Evolutionary conservation across 2,797 vertebrate species (phyloP).

Genomic region (Parauchenoglanis punctatus): DNA sequence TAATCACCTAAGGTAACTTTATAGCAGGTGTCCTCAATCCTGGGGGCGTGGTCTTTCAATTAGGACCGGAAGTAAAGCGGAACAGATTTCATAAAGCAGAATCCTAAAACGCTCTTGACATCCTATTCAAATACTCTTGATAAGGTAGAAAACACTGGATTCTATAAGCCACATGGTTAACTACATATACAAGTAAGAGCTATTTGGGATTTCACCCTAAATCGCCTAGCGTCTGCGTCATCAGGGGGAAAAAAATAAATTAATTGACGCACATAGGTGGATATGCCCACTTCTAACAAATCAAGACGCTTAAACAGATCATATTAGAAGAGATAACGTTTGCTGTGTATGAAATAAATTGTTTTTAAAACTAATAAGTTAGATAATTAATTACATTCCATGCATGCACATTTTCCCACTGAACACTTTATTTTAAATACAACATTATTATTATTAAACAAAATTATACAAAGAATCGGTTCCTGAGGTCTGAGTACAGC

Average conservation of each 20-base stretch:
- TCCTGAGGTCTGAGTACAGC: not conserved
- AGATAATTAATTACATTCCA: not conserved
- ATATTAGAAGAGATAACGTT: not conserved
- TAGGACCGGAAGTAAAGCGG: not conserved
- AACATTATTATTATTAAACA: no score
- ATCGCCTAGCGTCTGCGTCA: not conserved
- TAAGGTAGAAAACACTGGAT: not conserved
- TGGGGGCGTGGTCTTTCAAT: constrained; percentile 23
- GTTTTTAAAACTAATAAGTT: not conserved
- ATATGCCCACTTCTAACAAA: not conserved
- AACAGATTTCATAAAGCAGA: not conserved
- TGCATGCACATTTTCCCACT: not conserved
- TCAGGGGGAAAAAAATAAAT: not conserved
- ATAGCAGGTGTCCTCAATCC: not conserved
- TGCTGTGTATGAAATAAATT: not conserved
- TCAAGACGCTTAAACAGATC: not conserved
- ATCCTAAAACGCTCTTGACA: not conserved
- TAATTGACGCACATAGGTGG: not conserved
- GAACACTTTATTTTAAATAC: not conserved
- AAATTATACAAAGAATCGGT: not conserved
- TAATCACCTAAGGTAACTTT: not conserved
- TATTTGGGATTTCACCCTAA: no score
- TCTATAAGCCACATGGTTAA: no score
- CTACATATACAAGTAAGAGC: not conserved
- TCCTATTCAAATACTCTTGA: no score